phyloP scores from a whole-genome alignment of 2,797 vertebrate species.

The Lerista edwardsae region DNA sequence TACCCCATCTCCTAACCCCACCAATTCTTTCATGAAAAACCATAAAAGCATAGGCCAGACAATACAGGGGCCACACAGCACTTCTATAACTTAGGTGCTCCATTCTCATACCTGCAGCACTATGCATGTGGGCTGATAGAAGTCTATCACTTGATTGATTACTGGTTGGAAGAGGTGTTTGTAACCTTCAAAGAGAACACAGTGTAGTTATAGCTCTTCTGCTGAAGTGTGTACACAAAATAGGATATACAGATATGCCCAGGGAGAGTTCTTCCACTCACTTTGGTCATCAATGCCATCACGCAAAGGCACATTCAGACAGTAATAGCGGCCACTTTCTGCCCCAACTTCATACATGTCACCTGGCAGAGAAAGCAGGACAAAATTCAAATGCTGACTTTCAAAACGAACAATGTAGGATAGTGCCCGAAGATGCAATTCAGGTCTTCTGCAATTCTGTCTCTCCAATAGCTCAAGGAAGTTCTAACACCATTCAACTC shows the following conservation, averaged over 20 bases:
- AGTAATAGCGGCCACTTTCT: slow-evolving; percentile 97
- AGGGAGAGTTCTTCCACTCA: slow-evolving; percentile 72
- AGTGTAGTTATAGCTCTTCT: slow-evolving; percentile 41
- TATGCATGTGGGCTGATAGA: slow-evolving; percentile 97
- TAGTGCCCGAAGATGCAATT: neutral
- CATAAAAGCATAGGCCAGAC: fast-evolving
- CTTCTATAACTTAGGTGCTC: neutral
- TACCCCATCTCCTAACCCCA: neutral
- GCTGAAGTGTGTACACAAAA: slow-evolving; percentile 12
- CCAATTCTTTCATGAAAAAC: neutral
- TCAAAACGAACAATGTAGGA: neutral
- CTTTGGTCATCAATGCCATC: slow-evolving; percentile 99
- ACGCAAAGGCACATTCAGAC: slow-evolving; percentile 93
- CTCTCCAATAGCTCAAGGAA: neutral
- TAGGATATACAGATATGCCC: neutral
- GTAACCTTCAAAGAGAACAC: slow-evolving; percentile 85
- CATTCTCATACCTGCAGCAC: slow-evolving; percentile 89
- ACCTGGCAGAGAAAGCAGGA: slow-evolving; percentile 75
- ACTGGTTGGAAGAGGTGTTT: slow-evolving; percentile 97
- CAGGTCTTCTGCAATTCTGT: neutral
- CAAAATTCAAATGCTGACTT: neutral
- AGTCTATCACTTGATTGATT: slow-evolving; percentile 98
- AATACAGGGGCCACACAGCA: neutral
- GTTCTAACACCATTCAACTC: neutral
- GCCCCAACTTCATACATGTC: slow-evolving; percentile 99